phyloP scores from a whole-genome alignment of 2,113 vertebrate species.

The Lathamus discolor region DNA sequence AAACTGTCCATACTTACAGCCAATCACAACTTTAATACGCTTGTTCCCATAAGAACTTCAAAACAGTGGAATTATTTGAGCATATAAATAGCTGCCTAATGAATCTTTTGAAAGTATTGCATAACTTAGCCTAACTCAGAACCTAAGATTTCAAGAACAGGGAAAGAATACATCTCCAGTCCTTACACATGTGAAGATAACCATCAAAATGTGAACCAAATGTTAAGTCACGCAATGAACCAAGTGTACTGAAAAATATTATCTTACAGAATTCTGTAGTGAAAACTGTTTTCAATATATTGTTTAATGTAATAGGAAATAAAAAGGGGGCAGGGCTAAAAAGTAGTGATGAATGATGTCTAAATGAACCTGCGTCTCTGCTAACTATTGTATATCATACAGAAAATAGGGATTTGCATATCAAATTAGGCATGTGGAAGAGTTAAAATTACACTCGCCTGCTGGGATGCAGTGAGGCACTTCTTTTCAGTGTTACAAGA shows the following conservation, averaged over 20 bases:
- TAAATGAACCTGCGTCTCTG: background rate
- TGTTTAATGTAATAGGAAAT: background rate
- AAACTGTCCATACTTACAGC: background rate
- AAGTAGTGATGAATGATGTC: background rate
- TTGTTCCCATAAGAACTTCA: background rate
- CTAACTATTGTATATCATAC: background rate
- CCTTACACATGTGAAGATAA: background rate
- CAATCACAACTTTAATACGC: background rate
- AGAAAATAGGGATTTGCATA: conserved; percentile 16
- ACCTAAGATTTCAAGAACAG: background rate
- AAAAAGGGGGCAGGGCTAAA: background rate
- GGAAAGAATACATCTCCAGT: background rate
- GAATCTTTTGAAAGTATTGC: background rate
- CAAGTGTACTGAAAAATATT: background rate
- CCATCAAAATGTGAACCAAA: background rate
- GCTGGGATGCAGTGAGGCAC: background rate
- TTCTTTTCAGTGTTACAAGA: conserved; percentile 18
- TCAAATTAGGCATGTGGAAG: conserved; percentile 7
- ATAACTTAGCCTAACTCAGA: background rate
- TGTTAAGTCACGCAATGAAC: background rate
- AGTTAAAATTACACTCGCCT: conserved; percentile 1
- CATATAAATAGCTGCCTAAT: conserved; percentile 22
- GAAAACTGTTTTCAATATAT: background rate
- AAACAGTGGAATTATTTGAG: conserved; percentile 12
- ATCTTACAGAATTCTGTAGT: background rate